Evolutionary conservation across 2,797 vertebrate genomes (phyloP).

Genomic region (Eremophila alpestris): DNA sequence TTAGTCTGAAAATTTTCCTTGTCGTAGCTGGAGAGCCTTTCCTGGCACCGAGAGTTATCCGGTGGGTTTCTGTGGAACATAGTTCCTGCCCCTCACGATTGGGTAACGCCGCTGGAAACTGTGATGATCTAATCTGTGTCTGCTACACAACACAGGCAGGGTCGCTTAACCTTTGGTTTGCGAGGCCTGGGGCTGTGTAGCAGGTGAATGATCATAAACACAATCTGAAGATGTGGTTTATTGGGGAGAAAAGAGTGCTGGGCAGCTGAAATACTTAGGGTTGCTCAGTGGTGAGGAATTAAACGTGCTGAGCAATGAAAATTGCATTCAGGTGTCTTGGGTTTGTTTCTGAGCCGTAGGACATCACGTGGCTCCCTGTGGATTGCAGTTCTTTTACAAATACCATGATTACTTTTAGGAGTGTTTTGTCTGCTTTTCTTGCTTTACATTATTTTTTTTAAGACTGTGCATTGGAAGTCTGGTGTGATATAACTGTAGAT

Average conservation of each 20-base stretch:
- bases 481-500: background rate
- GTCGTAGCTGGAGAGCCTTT: background rate
- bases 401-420: fast-evolving
- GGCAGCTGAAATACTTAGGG: background rate
- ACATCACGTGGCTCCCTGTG: background rate
- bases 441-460: fast-evolving
- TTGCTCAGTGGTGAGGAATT: background rate
- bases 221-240: background rate
- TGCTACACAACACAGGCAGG: background rate
- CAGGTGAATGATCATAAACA: background rate
- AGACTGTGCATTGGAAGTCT: fast-evolving
- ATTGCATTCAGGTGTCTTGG: background rate
- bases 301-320: background rate
- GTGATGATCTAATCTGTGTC: background rate
- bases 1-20: background rate
- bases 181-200: background rate
- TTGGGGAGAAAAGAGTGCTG: background rate
- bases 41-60: too few species aligned
- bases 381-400: background rate
- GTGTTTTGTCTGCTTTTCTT: background rate
- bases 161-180: background rate
- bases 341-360: background rate
- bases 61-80: background rate
- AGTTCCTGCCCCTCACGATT: background rate
- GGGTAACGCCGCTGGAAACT: background rate